Percentiles rank a stretch among this genome's conserved stretches.
Conservation (phyloP, 1,140 invertebrate species). For the Euura lappo region DNA sequence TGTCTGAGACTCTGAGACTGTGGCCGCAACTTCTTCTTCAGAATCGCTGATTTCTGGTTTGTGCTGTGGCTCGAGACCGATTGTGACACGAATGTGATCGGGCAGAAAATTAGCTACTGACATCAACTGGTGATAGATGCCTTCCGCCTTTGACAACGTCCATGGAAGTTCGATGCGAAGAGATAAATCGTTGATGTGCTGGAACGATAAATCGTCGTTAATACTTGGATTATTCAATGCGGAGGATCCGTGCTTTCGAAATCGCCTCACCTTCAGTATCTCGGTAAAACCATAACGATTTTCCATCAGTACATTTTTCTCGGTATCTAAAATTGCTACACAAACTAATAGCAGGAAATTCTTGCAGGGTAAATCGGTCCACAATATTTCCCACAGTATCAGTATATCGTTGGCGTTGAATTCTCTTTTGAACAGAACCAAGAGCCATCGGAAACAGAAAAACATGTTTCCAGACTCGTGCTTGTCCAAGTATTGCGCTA, state of each 20-base stretch:
- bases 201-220: slow-evolving; percentile 45
- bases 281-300: slow-evolving; percentile 94
- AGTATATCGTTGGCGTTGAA: slow-evolving; percentile 78
- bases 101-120: slow-evolving; percentile 69
- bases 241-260: slow-evolving; percentile 9
- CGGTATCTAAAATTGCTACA: slow-evolving; percentile 88
- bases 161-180: slow-evolving; percentile 81
- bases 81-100: slow-evolving; percentile 70
- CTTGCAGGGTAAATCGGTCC: slow-evolving; percentile 89
- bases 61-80: slow-evolving; percentile 65
- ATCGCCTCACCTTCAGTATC: slow-evolving; percentile 83
- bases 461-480: slow-evolving; percentile 98
- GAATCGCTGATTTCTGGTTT: slow-evolving; percentile 30
- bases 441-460: slow-evolving; percentile 95
- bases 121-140: slow-evolving; percentile 85
- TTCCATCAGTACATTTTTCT: slow-evolving; percentile 85
- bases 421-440: slow-evolving; percentile 86
- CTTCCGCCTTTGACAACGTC: slow-evolving; percentile 84
- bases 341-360: slow-evolving; percentile 94
- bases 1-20: slow-evolving; percentile 8
- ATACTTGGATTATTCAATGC: background rate
- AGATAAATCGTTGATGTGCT: slow-evolving; percentile 94
- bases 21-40: slow-evolving; percentile 31
- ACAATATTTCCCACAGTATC: slow-evolving; percentile 83
- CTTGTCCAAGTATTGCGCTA: slow-evolving; percentile 85